Conservation (phyloP, 2,113 vertebrate species). For the Ochotona curzoniae region DNA sequence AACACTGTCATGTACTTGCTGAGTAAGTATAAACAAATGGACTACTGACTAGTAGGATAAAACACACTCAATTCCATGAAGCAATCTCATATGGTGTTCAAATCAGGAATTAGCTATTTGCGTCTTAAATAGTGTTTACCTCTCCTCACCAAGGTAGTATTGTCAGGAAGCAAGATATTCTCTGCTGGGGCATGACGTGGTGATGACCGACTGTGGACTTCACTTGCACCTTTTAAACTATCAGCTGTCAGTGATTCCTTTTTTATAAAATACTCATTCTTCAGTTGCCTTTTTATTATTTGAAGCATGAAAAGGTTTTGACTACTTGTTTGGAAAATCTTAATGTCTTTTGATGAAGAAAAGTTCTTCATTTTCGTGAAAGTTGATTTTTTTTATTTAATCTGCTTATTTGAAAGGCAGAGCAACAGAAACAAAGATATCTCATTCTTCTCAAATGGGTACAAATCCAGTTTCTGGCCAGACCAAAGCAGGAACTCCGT, state of each 20-base stretch:
- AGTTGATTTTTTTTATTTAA: background rate
- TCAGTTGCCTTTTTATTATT: background rate
- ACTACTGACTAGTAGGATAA: background rate
- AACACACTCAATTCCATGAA: background rate
- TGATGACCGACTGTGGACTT: background rate
- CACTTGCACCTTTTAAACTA: background rate
- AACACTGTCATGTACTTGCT: background rate
- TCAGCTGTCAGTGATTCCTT: background rate
- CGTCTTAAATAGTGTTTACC: background rate
- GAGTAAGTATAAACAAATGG: background rate
- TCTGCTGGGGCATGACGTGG: background rate
- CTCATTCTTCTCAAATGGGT: no score
- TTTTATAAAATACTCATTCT: background rate
- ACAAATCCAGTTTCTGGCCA: no score
- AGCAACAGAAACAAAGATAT: no score
- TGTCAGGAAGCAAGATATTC: background rate
- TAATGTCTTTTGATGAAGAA: background rate
- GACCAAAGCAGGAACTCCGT: no score
- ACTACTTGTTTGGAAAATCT: background rate
- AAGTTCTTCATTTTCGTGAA: conserved; percentile 10
- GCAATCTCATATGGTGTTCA: background rate
- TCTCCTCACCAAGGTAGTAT: background rate
- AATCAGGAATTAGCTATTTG: background rate
- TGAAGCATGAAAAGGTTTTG: background rate
- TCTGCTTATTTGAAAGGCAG: no score